These are phyloP conservation scores for Sebastes itinus DNA, from an alignment of 2,797 vertebrate species.

Conservation along the genomic window DNA sequence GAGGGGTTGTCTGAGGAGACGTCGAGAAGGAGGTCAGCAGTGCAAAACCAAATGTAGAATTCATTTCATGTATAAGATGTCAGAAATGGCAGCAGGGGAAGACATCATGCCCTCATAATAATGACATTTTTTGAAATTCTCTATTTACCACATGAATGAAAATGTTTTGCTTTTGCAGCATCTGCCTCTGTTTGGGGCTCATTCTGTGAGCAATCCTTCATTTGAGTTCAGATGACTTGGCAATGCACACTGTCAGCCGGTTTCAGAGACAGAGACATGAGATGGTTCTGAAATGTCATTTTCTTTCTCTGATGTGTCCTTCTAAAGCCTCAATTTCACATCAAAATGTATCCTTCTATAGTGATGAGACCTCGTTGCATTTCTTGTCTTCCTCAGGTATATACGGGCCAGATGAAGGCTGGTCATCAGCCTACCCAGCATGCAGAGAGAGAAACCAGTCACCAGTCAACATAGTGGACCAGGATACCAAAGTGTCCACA, in stretches of 20 bases:
- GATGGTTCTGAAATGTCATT: constrained; percentile 26
- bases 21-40: constrained; percentile 23
- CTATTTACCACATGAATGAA: constrained; percentile 29
- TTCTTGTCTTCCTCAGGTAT: constrained; percentile 79
- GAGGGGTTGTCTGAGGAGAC: neutral
- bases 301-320: neutral
- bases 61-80: neutral
- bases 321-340: constrained; percentile 1
- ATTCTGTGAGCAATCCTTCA: constrained; percentile 31
- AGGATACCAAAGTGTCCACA: constrained; percentile 85
- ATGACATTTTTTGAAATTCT: constrained; percentile 31
- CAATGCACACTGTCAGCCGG: constrained; percentile 23
- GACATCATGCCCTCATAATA: constrained; percentile 3
- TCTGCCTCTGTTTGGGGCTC: constrained; percentile 8
- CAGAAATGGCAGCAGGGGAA: neutral
- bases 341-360: neutral
- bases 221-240: constrained; percentile 46
- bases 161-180: constrained; percentile 25
- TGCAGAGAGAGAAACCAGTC: constrained; percentile 92
- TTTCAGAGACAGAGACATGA: constrained; percentile 24
- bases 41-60: constrained; percentile 11
- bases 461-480: constrained; percentile 92
- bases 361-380: constrained; percentile 5
- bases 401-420: constrained; percentile 93
- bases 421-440: constrained; percentile 88